Conservation (phyloP, 2,797 vertebrate genomes). For the Xenops minutus region DNA sequence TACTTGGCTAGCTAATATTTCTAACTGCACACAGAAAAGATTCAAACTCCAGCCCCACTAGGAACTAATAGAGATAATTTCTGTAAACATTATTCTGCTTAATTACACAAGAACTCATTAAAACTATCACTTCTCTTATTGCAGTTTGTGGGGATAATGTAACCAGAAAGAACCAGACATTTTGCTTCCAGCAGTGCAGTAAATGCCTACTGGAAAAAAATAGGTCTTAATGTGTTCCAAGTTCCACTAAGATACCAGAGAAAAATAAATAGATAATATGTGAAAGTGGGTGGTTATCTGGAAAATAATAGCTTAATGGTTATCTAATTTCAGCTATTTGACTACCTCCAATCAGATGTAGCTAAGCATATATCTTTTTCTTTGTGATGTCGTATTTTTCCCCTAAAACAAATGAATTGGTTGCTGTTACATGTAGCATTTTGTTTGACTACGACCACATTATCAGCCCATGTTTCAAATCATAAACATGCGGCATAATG, state of each 20-base stretch:
- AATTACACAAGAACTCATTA: neutral
- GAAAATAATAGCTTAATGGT: constrained; percentile 25
- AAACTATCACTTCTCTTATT: neutral
- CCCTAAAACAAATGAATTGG: neutral
- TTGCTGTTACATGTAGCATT: neutral
- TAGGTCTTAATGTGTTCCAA: neutral
- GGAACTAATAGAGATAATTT: neutral
- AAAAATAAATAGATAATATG: neutral
- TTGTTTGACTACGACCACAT: neutral
- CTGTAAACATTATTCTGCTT: neutral
- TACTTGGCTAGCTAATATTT: neutral
- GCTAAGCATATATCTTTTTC: neutral
- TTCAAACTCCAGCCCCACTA: neutral
- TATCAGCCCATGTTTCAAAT: neutral
- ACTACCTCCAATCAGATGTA: neutral
- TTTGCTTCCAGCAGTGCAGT: neutral
- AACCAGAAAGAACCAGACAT: neutral
- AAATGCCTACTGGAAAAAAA: neutral
- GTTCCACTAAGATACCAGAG: neutral
- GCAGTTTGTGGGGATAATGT: neutral
- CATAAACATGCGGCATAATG: neutral
- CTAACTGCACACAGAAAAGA: neutral
- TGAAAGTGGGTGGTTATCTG: neutral
- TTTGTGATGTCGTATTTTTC: neutral
- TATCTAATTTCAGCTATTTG: neutral